Base-by-base conservation (phyloP, 1,140 invertebrate genomes). In the Cyrtorhinus lividipennis region DNA sequence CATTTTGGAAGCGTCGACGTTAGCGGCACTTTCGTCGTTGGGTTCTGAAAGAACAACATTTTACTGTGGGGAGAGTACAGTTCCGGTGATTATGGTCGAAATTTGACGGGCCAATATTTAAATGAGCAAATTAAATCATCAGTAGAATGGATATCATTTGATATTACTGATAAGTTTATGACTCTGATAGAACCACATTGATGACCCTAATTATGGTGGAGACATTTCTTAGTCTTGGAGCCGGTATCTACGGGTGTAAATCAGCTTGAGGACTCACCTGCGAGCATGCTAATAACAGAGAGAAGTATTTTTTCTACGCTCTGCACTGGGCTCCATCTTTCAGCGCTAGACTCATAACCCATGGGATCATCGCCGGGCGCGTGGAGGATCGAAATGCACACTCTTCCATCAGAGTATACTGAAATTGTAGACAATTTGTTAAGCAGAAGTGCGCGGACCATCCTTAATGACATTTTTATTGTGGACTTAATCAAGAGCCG, bases 1-100 rank as follows among this genome's bases (percentile, higher is more conserved):
- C 89, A 98, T 98, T 78, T 99, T 99, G 0, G 96, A 95, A 3
- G 97, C 97, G 77, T 99, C 96, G 0, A 99, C 95, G 78, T 99
- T 99, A 0, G 97, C 97, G 24, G 95, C 94, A 76, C 94, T 98
- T 75, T 99, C 97, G 74, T 98, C 95, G 77, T 99, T 99, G 2
- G 97, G 96, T 74, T 99, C 96, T 88, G 71, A 13, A 78, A 76
- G n/a, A n/a, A n/a, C n/a, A n/a, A n/a, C n/a, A n/a, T n/a, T n/a
- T n/a, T n/a, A n/a, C n/a, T n/a, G n/a, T n/a, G n/a, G n/a, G n/a
- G n/a, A n/a, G n/a, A n/a, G n/a, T n/a, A n/a, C n/a, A n/a, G n/a
- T n/a, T n/a, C n/a, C n/a, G n/a, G n/a, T n/a, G n/a, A n/a, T n/a
- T n/a, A n/a, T n/a, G n/a, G n/a, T n/a, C n/a, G n/a, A n/a, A n/a